These are phyloP conservation scores for Urocynchramus pylzowi DNA, from an alignment of 2,113 vertebrate genomes.

Conservation along the genomic window DNA sequence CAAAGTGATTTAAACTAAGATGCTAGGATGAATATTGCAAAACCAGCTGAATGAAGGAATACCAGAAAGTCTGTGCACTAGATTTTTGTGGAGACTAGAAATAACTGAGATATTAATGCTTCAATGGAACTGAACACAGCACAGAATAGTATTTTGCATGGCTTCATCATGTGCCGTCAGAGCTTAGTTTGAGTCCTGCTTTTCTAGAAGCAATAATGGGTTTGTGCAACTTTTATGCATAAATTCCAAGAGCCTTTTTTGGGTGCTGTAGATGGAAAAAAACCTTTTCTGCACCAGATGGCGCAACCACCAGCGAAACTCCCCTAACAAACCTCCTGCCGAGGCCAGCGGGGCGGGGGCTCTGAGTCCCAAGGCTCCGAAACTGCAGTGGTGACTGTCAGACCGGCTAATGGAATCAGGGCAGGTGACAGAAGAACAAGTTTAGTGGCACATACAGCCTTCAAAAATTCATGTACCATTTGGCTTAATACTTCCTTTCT, in stretches of 20 bases:
- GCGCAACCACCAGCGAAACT: not conserved
- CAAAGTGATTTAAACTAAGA: not conserved
- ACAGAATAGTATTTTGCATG: not conserved
- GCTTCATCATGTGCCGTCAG: not conserved
- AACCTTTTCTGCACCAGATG: not conserved
- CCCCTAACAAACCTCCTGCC: not conserved
- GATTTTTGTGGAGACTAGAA: not conserved
- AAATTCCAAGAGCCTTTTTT: not conserved
- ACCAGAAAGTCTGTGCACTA: fast-evolving
- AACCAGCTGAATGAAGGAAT: not conserved
- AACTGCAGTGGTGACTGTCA: not conserved
- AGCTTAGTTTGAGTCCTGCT: not conserved
- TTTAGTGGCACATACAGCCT: not conserved
- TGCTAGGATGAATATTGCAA: not conserved
- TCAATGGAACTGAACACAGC: not conserved
- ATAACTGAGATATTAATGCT: not conserved
- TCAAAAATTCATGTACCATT: not conserved
- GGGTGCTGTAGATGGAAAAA: not conserved
- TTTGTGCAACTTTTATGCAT: not conserved
- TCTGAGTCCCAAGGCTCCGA: not conserved
- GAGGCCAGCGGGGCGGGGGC: fast-evolving
- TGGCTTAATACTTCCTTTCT: not conserved
- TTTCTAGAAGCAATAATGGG: not conserved
- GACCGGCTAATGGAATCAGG: not conserved
- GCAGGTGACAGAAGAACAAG: not conserved